Conservation (phyloP, 2,113 vertebrate species). For the Silurus glanis region DNA sequence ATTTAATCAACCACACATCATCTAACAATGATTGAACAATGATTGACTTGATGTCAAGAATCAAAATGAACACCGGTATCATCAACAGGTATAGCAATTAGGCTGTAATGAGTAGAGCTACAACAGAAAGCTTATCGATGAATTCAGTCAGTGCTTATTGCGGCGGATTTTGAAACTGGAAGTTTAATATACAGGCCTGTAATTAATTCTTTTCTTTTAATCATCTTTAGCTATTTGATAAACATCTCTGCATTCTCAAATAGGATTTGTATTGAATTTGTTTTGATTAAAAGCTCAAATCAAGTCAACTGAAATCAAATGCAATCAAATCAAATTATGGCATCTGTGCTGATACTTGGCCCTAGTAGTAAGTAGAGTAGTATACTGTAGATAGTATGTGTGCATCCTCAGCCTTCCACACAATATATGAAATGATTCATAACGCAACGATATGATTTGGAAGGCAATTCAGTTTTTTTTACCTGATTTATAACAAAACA, state of each 20-base stretch:
- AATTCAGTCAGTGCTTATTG: too few relatives aligned
- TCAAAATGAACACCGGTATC: background rate
- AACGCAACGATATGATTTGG: background rate
- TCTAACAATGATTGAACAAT: background rate
- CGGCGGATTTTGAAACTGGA: too few relatives aligned
- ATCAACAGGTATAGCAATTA: background rate
- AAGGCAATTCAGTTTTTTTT: background rate
- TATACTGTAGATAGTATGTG: background rate
- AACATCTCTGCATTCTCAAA: too few relatives aligned
- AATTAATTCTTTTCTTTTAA: too few relatives aligned
- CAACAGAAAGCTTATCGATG: too few relatives aligned
- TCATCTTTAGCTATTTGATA: too few relatives aligned
- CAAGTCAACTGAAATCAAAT: too few relatives aligned
- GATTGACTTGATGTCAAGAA: background rate
- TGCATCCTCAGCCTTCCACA: background rate
- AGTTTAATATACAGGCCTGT: too few relatives aligned
- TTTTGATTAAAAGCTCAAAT: too few relatives aligned
- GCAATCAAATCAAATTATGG: too few relatives aligned
- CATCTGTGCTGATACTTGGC: too few relatives aligned
- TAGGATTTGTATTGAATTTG: too few relatives aligned
- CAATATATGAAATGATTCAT: background rate
- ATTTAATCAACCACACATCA: background rate
- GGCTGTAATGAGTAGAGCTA: background rate
- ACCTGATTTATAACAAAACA: background rate
- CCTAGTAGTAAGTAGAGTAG: background rate